These are phyloP conservation scores for Cryptocephalus moraei DNA, from an alignment of 2,888 invertebrate genomes.

Conservation along the genomic window DNA sequence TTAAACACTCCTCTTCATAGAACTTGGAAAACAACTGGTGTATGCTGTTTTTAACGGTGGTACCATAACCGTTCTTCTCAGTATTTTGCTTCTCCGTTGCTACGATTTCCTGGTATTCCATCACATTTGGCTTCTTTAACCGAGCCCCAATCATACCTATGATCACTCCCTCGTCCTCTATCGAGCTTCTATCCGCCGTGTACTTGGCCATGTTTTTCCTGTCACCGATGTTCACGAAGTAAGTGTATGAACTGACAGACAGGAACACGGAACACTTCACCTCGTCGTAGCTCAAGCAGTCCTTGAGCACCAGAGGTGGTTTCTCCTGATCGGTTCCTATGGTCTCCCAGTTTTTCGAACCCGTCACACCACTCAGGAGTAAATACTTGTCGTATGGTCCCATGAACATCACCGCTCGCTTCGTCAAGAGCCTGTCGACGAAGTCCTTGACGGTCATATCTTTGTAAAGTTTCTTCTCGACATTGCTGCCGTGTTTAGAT, in stretches of 20 bases:
- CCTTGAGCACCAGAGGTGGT: conserved; percentile 37
- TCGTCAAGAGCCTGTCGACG: conserved; percentile 42
- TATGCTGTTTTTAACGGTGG: conserved; percentile 11
- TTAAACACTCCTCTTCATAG: conserved; percentile 16
- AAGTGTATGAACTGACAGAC: conserved; percentile 45
- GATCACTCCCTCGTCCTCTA: conserved; percentile 39
- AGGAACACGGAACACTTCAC: conserved; percentile 47
- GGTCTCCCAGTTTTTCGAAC: conserved; percentile 42
- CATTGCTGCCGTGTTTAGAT: conserved; percentile 25
- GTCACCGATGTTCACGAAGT: conserved; percentile 48
- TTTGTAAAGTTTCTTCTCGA: conserved; percentile 22
- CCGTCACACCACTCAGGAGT: conserved; percentile 33
- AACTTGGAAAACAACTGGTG: conserved; percentile 24
- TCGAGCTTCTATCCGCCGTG: conserved; percentile 34
- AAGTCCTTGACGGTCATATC: conserved; percentile 40
- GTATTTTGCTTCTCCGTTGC: conserved; percentile 38
- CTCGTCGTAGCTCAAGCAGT: conserved; percentile 49
- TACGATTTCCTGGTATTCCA: conserved; percentile 54
- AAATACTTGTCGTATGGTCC: conserved; percentile 20
- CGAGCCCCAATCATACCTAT: conserved; percentile 46
- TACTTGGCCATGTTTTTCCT: conserved; percentile 43
- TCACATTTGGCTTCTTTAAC: conserved; percentile 42
- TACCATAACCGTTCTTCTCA: conserved; percentile 39
- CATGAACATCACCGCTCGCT: conserved; percentile 43
- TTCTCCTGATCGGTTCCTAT: conserved; percentile 42